These are phyloP conservation scores for Sepioteuthis lessoniana DNA, from an alignment of 2,888 invertebrate genomes.

Conservation along the genomic window DNA sequence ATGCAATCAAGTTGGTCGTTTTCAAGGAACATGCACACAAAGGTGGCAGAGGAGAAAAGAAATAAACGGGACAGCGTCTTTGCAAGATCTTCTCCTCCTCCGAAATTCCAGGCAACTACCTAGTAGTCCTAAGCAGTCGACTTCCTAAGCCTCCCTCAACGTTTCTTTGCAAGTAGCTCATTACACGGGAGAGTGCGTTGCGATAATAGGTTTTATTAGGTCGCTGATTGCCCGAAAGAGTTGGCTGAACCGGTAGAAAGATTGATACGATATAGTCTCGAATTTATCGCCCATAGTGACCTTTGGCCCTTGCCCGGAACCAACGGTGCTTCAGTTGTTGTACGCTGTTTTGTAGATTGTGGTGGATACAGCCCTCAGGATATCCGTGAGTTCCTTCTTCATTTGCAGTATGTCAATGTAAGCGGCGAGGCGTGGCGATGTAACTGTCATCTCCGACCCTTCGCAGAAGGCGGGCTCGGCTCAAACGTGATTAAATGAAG, in stretches of 20 bases:
- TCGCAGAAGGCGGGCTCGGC: not conserved
- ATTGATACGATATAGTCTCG: conserved; percentile 17
- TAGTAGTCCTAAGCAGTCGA: not conserved
- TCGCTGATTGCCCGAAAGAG: conserved; percentile 44
- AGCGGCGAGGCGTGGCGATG: conserved; percentile 34
- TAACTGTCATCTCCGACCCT: conserved; percentile 46
- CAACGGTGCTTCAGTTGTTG: not conserved
- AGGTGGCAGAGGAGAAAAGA: not conserved
- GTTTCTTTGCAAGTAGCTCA: conserved; percentile 37
- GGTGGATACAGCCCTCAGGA: not conserved
- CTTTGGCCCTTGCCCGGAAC: conserved; percentile 37
- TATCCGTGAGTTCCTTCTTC: not conserved
- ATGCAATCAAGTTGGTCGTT: not conserved
- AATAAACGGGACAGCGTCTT: not conserved
- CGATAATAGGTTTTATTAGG: conserved; percentile 46
- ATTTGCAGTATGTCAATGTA: conserved; percentile 41
- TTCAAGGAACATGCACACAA: not conserved
- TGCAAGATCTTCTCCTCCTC: not conserved
- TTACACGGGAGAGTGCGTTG: conserved; percentile 38
- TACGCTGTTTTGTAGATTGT: not conserved
- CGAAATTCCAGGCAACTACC: not conserved
- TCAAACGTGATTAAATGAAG: conserved; percentile 23
- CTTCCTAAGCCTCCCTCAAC: not conserved
- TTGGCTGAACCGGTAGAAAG: conserved; percentile 1
- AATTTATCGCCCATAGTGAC: conserved; percentile 42